A percentile compares a stretch with the other conserved stretches of the same genome.
phyloP scores from a whole-genome alignment of 2,797 vertebrate genomes.

The Novumbra hubbsi region DNA sequence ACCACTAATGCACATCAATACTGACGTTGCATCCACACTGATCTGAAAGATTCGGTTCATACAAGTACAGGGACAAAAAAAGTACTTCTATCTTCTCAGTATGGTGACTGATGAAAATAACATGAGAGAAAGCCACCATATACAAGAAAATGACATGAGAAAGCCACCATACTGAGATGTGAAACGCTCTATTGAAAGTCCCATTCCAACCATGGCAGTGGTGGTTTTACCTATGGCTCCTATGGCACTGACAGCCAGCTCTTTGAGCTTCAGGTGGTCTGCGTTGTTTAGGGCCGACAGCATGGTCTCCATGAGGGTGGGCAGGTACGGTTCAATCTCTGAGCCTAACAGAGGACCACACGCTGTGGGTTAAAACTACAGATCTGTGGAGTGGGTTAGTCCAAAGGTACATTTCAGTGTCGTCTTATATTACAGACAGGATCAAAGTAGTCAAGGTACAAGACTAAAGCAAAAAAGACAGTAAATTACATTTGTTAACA shows the following conservation, averaged over 20 bases:
- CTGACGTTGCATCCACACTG: not conserved
- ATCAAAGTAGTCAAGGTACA: not conserved
- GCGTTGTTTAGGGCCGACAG: slow-evolving; percentile 74
- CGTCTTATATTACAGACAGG: not conserved
- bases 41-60: not conserved
- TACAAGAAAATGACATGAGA: not conserved
- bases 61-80: not conserved
- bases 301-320: slow-evolving; percentile 87
- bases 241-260: slow-evolving; percentile 83
- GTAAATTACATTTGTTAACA: not conserved
- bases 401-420: not conserved
- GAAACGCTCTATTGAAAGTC: not conserved
- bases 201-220: not conserved
- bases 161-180: not conserved
- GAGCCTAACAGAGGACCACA: slow-evolving; percentile 59
- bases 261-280: slow-evolving; percentile 79
- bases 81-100: not conserved
- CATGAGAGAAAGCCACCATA: not conserved
- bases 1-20: not conserved
- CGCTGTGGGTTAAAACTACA: not conserved
- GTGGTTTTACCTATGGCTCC: slow-evolving; percentile 82
- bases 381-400: no score
- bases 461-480: not conserved
- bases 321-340: slow-evolving; percentile 83
- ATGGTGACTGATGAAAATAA: not conserved